These are phyloP conservation scores for Bombus haemorrhoidalis DNA, from an alignment of 1,140 invertebrate species.

Conservation along the genomic window DNA sequence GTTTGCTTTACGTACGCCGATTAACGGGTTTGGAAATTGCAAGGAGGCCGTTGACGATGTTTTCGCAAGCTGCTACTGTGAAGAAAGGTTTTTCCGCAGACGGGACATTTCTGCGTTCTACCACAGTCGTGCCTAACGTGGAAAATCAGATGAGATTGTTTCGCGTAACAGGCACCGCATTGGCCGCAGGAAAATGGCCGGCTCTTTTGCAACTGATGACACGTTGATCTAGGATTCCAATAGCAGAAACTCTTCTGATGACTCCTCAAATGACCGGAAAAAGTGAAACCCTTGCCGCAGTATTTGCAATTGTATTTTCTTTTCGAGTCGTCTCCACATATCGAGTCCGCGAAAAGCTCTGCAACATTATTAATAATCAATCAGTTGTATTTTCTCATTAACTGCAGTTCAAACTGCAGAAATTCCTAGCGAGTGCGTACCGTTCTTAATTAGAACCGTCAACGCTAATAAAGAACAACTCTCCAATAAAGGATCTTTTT, in stretches of 20 bases:
- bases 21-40: conserved; percentile 53
- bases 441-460: background rate
- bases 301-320: conserved; percentile 77
- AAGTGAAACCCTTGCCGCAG: conserved; percentile 82
- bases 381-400: conserved; percentile 23
- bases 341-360: conserved; percentile 54
- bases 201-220: conserved; percentile 62
- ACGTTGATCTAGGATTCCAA: conserved; percentile 71
- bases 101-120: conserved; percentile 76
- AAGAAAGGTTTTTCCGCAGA: conserved; percentile 80
- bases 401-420: background rate
- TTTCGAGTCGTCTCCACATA: conserved; percentile 43
- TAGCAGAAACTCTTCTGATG: conserved; percentile 77
- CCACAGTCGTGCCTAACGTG: conserved; percentile 77
- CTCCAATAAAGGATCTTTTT: background rate
- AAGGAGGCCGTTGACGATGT: conserved; percentile 69
- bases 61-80: conserved; percentile 80
- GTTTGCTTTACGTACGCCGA: background rate
- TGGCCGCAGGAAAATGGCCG: conserved; percentile 70
- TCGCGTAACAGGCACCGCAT: conserved; percentile 72
- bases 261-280: conserved; percentile 81
- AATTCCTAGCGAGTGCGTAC: background rate
- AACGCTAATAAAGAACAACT: background rate
- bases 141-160: conserved; percentile 72
- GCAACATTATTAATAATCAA: conserved; percentile 58